Base-by-base conservation (phyloP, 1,140 invertebrate species). In the Lethrus apterus region DNA sequence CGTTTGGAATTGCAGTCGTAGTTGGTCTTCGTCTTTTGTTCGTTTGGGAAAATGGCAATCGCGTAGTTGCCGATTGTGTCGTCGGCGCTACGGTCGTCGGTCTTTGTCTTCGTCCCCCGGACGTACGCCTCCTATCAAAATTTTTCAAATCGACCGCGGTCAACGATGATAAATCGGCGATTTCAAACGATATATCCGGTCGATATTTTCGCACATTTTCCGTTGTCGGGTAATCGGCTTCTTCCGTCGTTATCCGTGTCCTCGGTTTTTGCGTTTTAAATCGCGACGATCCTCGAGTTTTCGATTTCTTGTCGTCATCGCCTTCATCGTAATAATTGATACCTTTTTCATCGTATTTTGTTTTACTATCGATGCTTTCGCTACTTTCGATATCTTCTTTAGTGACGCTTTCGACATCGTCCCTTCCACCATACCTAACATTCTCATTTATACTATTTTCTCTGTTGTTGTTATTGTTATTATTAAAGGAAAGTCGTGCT, bases 31-130 rank as follows among this genome's bases (percentile, higher is more conserved):
- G n/a, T n/a, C n/a, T n/a, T n/a, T n/a, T n/a, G n/a, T n/a, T 46
- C n/a, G 48, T 52, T 59, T 35, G 58, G 57, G 38, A 33, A 30
- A 7, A 8, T 50, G 20, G 50, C 54, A 13, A 64, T 58, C 2
- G 66, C 65, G 14, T 64, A 66, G 13, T 67, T 63, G 31, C 63
- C 54, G 18, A 66, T 46, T 4, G 68, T 66, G 51, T 69, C 66
- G n/a, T 64, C 63, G 35, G 30, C 55, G 46, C 44, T 66, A 51
- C 69, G 66, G n/a, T 64, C 63, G 35, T 26, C 55, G 46, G 44
- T 52, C 38, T 29, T 10, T 33, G 33, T 35, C 46, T 48, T 24
- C 35, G 5, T 24, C 11, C 5, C 57, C 48, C 11, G 15, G 52
- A 48, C 40, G 38, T 2, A 47, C 46, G 26, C 29, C 7, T 14